These are phyloP conservation scores for Aptenodytes patagonicus DNA, from an alignment of 2,113 vertebrate species.

Conservation along the genomic window DNA sequence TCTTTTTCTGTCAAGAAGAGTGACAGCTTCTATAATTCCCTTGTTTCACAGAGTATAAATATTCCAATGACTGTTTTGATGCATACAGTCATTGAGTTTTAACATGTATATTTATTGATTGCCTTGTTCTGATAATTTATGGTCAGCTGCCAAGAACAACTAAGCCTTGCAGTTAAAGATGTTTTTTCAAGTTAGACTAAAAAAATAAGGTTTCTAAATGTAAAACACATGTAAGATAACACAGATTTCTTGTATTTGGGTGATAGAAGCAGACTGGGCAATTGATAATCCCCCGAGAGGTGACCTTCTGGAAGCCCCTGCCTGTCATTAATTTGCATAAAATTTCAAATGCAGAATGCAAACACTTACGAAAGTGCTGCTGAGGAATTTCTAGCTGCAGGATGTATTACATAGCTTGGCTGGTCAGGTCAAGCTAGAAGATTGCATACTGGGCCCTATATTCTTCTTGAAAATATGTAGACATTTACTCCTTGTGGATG, in stretches of 20 bases:
- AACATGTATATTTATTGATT: constrained; percentile 59
- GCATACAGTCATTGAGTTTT: constrained; percentile 49
- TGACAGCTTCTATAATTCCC: constrained; percentile 63
- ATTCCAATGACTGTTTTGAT: constrained; percentile 57
- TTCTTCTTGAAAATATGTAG: neutral
- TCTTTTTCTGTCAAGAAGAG: constrained; percentile 62
- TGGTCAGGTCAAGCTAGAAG: neutral
- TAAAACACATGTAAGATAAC: neutral
- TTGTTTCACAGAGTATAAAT: constrained; percentile 56
- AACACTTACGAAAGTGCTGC: neutral
- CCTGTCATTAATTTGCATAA: neutral
- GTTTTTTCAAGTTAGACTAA: neutral
- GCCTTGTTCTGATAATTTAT: constrained; percentile 56
- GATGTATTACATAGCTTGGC: neutral
- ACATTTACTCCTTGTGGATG: neutral
- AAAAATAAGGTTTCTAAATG: neutral
- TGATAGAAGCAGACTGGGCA: neutral
- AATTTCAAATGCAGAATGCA: neutral
- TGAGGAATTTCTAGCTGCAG: neutral
- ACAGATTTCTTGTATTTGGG: neutral
- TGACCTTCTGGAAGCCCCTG: neutral
- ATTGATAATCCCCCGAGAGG: neutral
- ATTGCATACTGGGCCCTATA: neutral
- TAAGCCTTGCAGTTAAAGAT: constrained; percentile 22
- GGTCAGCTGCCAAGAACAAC: constrained; percentile 50